Conservation (phyloP, 2,888 invertebrate genomes). For the Dicyrtoma fusca region DNA sequence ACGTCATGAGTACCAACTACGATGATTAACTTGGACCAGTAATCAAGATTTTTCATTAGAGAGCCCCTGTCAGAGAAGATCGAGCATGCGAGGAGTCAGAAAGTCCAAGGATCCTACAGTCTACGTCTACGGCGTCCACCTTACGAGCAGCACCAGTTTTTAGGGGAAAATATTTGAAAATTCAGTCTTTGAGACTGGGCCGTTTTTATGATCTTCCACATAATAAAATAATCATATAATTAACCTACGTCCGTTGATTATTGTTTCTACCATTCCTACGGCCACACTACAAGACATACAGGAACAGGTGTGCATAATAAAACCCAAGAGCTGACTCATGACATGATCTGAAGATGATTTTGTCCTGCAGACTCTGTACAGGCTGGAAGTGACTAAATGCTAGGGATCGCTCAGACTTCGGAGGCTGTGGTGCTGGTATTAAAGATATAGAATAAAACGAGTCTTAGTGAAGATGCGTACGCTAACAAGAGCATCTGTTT, state of each 20-base stretch:
- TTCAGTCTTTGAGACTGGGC: neutral
- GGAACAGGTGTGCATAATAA: constrained; percentile 1
- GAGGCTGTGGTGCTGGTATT: neutral
- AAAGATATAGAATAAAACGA: neutral
- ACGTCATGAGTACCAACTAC: constrained; percentile 4
- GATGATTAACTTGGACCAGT: constrained; percentile 19
- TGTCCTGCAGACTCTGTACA: too few relatives aligned
- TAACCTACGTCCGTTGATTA: neutral
- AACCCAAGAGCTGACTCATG: constrained; percentile 12
- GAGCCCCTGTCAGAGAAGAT: neutral
- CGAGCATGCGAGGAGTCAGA: neutral
- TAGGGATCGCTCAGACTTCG: neutral
- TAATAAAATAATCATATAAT: constrained; percentile 11
- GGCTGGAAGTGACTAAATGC: neutral
- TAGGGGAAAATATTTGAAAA: constrained; percentile 6
- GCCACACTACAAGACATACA: neutral
- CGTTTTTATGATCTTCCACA: constrained; percentile 3
- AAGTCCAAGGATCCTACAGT: too few relatives aligned
- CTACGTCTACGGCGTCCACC: too few relatives aligned
- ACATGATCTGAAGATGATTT: neutral
- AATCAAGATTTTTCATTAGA: constrained; percentile 4
- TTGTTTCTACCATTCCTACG: neutral
- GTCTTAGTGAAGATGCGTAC: neutral
- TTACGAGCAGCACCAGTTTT: too few relatives aligned
- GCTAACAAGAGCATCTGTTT: constrained; percentile 13